Evolutionary conservation across 2,797 vertebrate genomes (phyloP), one percentile per base, ranked within the genome.

Genomic region (Selene dorsalis): DNA sequence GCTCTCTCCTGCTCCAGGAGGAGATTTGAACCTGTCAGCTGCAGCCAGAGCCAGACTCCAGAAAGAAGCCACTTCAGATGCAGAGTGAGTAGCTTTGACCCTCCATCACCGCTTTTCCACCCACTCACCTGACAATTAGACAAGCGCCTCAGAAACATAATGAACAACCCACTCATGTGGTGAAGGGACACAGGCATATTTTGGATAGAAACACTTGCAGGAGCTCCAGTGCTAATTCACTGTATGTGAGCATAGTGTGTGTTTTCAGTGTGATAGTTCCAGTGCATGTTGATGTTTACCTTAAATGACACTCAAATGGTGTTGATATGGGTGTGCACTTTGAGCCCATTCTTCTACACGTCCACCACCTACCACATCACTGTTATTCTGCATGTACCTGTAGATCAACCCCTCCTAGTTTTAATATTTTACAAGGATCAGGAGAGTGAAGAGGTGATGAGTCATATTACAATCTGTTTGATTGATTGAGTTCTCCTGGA

Each of bases 1-100:
- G 20, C 48, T 55, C 59, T 55, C 59, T 73, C 48, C 73, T 64
- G 16, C 62, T 75, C 14, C 76, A 99, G 98, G 95, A 88, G 98
- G 97, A 63, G 96, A 95, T 20, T 94, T 99, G 85, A 99, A 99
- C 93, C 94, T 89, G 88, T 97, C 97, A 20, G 94, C 97, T 1
- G 90, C 87, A 84, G 94, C 92, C 81, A 96, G 97, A 91, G 94
- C 94, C 83, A 96, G 91, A 89, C 85, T 95, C 30, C 91, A 91
- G 7, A 96, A 96, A 87, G 87, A 88, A 67, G 61, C 48, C 38
- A 75, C 93, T 85, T 86, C 94, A 57, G 93, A 94, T 2, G 80
- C 95, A 38, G 96, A 97, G 97, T 99, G 83, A 98, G 98, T 94
- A 84, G 28, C 43, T 28, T 79, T 73, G 26, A 81, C 84, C 74